These are phyloP conservation scores for Sturnus vulgaris DNA, from an alignment of 2,113 vertebrate genomes.

Conservation along the genomic window DNA sequence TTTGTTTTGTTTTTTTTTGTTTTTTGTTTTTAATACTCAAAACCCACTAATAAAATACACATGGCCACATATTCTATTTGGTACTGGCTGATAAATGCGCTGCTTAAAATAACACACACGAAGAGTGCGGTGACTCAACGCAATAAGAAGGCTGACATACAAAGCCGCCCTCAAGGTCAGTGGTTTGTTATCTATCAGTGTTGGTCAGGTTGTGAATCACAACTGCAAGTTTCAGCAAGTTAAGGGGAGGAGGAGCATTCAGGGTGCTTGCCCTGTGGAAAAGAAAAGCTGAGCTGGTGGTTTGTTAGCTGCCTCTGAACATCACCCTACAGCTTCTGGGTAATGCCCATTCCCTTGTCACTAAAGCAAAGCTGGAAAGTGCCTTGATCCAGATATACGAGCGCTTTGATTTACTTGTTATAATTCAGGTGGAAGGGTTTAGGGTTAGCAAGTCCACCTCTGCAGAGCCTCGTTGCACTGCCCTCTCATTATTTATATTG, in stretches of 20 bases:
- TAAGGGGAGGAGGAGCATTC: conserved; percentile 8
- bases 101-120: conserved; percentile 12
- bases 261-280: background rate
- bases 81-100: conserved; percentile 29
- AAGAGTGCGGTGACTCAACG: background rate
- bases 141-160: conserved; percentile 29
- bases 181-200: conserved; percentile 53
- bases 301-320: background rate
- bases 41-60: conserved; percentile 15
- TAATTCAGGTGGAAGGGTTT: conserved; percentile 54
- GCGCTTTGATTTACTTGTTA: conserved; percentile 56
- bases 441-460: conserved; percentile 45
- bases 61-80: conserved; percentile 17
- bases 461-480: background rate
- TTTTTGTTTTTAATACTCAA: background rate
- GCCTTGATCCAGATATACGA: conserved; percentile 16
- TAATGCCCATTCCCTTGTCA: background rate
- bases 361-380: background rate
- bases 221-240: conserved; percentile 52
- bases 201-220: conserved; percentile 69
- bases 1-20: background rate
- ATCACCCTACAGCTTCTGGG: conserved; percentile 16
- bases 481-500: conserved; percentile 22
- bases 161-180: conserved; percentile 43
- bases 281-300: conserved; percentile 18